phyloP scores from a whole-genome alignment of 2,797 vertebrate species.

The Manis pentadactyla region DNA sequence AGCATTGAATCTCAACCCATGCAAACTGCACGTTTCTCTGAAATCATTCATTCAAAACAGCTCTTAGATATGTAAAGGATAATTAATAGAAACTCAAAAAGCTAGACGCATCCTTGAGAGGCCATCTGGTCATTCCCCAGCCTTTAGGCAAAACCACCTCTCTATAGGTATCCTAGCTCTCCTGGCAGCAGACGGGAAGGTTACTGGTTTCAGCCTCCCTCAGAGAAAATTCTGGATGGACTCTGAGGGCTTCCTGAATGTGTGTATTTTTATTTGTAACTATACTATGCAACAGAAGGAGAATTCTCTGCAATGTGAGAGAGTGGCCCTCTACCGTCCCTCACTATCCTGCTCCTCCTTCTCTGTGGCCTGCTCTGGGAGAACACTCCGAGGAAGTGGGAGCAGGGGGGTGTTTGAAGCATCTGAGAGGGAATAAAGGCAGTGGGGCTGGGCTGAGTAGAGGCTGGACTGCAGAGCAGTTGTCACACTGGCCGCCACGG shows the following conservation, averaged over 20 bases:
- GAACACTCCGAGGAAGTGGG: not conserved
- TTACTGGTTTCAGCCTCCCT: not conserved
- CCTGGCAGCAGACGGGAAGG: not conserved
- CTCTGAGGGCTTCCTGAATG: not conserved
- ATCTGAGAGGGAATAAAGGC: not conserved
- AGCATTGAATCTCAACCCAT: not conserved
- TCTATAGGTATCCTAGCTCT: not conserved
- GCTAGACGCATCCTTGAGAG: not conserved
- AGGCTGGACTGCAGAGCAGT: rapidly evolving
- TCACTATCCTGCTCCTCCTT: not conserved
- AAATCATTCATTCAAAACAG: not conserved
- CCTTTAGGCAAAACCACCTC: not conserved
- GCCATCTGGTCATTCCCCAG: not conserved
- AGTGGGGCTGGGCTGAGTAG: not conserved
- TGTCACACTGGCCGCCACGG: no score
- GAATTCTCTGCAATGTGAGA: not conserved
- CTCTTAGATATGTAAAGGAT: not conserved
- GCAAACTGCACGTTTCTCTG: not conserved
- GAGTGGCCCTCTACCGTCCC: not conserved
- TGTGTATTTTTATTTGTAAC: not conserved
- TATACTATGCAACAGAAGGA: not conserved
- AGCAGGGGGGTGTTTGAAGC: not conserved
- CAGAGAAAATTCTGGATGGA: not conserved
- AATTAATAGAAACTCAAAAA: not conserved
- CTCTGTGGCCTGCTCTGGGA: not conserved